Percentiles rank a stretch among this genome's conserved stretches.
These are phyloP conservation scores for Wiebesia pumilae DNA, from an alignment of 1,140 invertebrate genomes.

Conservation along the genomic window DNA sequence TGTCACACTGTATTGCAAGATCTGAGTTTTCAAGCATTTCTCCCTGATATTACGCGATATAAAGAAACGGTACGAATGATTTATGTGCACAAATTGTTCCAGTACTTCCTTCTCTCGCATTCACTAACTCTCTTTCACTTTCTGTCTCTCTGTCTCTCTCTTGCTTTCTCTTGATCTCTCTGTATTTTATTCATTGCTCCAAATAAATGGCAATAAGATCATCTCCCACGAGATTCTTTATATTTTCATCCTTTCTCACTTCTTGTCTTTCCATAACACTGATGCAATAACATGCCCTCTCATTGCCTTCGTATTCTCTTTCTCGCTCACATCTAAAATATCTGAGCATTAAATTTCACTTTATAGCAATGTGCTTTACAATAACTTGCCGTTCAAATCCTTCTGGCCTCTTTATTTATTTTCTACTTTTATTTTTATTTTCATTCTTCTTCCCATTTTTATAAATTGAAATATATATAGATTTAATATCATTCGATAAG, in stretches of 20 bases:
- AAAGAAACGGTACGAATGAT: constrained; percentile 62
- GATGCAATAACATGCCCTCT: background rate
- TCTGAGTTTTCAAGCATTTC: constrained; percentile 2
- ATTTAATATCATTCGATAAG: background rate
- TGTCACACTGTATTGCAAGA: background rate
- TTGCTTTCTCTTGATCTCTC: background rate
- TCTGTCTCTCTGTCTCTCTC: background rate
- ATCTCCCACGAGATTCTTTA: background rate
- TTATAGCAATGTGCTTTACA: constrained; percentile 44
- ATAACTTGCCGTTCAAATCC: constrained; percentile 36
- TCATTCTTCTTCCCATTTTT: background rate
- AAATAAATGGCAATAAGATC: background rate
- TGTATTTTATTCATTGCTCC: constrained; percentile 6
- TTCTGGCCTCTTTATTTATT: background rate
- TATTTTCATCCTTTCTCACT: background rate
- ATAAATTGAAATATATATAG: background rate
- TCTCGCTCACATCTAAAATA: constrained; percentile 11
- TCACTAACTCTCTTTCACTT: constrained; percentile 30
- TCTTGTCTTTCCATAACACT: background rate
- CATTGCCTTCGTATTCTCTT: background rate
- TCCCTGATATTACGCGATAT: constrained; percentile 25
- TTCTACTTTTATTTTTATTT: constrained; percentile 2
- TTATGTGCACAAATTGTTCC: constrained; percentile 73
- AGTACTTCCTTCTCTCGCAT: constrained; percentile 60
- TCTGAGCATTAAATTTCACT: constrained; percentile 51